Evolutionary conservation across 2,797 vertebrate genomes (phyloP).

Genomic region (Onychomys torridus): DNA sequence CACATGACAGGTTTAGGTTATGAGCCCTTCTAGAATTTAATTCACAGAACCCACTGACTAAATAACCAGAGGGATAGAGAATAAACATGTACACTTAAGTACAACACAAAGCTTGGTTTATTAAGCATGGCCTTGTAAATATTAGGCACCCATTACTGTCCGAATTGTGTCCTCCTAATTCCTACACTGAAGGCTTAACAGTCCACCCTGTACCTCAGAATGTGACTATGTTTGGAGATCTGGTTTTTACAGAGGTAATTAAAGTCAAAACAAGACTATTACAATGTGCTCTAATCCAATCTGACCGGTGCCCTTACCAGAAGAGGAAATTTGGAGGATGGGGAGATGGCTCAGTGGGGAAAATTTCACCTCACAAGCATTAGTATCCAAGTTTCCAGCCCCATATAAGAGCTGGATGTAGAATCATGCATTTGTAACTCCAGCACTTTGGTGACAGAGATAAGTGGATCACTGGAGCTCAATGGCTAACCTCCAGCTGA

Average conservation of each 20-base stretch:
- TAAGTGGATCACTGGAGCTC: neutral
- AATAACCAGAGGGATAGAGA: neutral
- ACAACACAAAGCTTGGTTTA: neutral
- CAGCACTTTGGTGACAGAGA: neutral
- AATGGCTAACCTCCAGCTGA: neutral
- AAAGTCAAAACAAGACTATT: conserved; percentile 12
- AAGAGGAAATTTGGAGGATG: neutral
- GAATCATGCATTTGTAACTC: neutral
- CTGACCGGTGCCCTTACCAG: neutral
- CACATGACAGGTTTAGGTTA: neutral
- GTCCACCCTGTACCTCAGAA: neutral
- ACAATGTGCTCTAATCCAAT: neutral
- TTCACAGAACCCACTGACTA: neutral
- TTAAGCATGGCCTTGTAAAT: neutral
- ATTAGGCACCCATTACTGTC: neutral
- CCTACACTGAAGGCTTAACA: neutral
- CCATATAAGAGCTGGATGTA: neutral
- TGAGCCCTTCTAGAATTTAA: neutral
- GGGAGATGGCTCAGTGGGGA: neutral
- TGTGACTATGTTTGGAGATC: conserved; percentile 35
- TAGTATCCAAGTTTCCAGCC: neutral
- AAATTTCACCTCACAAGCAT: neutral
- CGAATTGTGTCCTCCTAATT: neutral
- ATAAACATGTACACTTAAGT: neutral
- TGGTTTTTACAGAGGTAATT: neutral